These are phyloP conservation scores for Lamellibrachia columna DNA, from an alignment of 2,888 invertebrate species.

Conservation along the genomic window DNA sequence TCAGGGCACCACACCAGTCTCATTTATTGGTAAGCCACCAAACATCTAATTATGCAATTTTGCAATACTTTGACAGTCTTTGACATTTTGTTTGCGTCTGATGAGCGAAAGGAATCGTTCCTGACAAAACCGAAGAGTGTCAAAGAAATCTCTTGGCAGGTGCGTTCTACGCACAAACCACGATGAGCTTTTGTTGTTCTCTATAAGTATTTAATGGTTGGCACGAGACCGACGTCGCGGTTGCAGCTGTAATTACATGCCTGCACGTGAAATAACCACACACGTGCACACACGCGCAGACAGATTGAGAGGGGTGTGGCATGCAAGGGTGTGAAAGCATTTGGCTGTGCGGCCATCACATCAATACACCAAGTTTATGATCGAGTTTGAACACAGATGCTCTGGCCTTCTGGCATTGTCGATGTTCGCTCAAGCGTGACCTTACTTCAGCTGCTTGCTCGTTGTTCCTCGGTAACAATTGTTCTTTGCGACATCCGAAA, in stretches of 20 bases:
- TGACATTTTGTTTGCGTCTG: background rate
- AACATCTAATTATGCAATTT: background rate
- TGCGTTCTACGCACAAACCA: background rate
- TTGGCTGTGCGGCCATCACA: background rate
- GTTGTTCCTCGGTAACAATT: background rate
- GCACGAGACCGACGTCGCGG: background rate
- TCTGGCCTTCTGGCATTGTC: background rate
- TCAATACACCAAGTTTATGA: background rate
- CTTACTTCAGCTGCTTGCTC: background rate
- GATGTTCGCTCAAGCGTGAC: background rate
- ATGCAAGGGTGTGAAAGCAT: background rate
- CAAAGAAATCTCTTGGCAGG: too few species aligned
- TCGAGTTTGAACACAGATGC: constrained; percentile 3
- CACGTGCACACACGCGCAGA: background rate
- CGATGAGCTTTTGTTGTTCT: background rate
- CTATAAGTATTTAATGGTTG: background rate
- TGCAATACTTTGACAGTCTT: background rate
- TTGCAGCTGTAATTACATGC: background rate
- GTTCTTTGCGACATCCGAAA: background rate
- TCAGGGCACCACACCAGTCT: too few species aligned
- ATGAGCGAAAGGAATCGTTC: background rate
- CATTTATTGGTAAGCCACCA: too few species aligned
- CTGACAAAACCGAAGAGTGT: background rate
- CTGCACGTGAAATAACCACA: background rate
- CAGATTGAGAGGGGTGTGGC: background rate